phyloP scores from a whole-genome alignment of 2,113 vertebrate species.

The Callorhinus ursinus region DNA sequence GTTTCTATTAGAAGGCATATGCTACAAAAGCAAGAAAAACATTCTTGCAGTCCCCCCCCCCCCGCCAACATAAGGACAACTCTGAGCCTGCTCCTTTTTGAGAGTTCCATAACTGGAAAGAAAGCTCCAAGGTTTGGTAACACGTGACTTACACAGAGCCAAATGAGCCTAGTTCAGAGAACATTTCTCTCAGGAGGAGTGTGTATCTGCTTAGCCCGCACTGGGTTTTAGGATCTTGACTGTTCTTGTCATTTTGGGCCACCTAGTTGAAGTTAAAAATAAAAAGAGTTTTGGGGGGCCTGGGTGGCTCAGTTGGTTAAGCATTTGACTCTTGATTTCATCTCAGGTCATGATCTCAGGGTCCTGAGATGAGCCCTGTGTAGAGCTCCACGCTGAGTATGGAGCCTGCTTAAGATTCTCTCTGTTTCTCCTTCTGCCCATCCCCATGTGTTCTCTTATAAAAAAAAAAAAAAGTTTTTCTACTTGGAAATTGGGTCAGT shows the following conservation, averaged over 20 bases:
- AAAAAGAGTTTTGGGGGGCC: background rate
- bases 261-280: background rate
- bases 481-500: background rate
- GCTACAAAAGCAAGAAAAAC: background rate
- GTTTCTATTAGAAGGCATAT: constrained; percentile 9
- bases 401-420: background rate
- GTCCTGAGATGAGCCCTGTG: background rate
- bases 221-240: background rate
- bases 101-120: background rate
- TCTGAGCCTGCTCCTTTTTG: background rate
- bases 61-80: background rate
- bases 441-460: background rate
- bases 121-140: background rate
- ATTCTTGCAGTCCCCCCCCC: background rate
- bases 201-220: background rate
- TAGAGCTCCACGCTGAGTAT: background rate
- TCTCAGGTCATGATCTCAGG: background rate
- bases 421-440: background rate
- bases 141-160: background rate
- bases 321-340: background rate
- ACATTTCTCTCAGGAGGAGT: background rate
- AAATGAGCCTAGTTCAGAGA: background rate
- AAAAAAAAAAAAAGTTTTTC: background rate
- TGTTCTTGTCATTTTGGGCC: background rate
- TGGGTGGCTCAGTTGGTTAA: background rate